These are phyloP conservation scores for Diorhabda sublineata DNA, from an alignment of 1,140 invertebrate genomes.

Conservation along the genomic window DNA sequence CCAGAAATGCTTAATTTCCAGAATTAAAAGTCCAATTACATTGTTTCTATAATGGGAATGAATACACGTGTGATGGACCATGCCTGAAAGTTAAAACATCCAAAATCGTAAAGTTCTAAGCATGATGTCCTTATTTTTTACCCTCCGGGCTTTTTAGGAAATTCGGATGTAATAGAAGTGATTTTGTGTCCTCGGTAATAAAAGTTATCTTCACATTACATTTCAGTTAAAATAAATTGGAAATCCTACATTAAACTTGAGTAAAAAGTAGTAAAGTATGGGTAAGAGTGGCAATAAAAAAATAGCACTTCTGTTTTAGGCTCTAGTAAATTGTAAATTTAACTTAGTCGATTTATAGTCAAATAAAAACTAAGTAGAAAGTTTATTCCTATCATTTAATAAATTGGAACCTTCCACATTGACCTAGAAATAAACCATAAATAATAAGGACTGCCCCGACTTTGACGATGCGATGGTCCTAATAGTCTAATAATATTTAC, in stretches of 20 bases:
- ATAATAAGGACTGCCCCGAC: too few species aligned
- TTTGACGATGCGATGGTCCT: too few species aligned
- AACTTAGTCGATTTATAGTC: too few species aligned
- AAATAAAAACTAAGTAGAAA: too few species aligned
- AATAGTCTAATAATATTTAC: too few species aligned
- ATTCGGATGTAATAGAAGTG: background rate
- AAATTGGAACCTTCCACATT: too few species aligned
- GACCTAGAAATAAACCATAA: too few species aligned
- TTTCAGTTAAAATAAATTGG: conserved; percentile 3
- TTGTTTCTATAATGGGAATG: background rate
- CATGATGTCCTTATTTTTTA: conserved; percentile 2
- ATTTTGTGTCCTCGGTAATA: background rate
- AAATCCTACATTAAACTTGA: conserved; percentile 1
- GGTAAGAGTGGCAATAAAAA: background rate
- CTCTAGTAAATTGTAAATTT: too few species aligned
- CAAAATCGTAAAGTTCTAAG: background rate
- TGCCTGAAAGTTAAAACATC: background rate
- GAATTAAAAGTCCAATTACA: background rate
- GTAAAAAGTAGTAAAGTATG: conserved; percentile 1
- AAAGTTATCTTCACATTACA: conserved; percentile 1
- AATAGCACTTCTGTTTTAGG: too few species aligned
- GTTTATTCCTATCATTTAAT: too few species aligned
- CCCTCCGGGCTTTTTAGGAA: background rate
- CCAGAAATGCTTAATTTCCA: background rate
- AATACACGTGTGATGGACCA: background rate